Conservation (phyloP, 2,888 invertebrate genomes). For the Apamea anceps region DNA sequence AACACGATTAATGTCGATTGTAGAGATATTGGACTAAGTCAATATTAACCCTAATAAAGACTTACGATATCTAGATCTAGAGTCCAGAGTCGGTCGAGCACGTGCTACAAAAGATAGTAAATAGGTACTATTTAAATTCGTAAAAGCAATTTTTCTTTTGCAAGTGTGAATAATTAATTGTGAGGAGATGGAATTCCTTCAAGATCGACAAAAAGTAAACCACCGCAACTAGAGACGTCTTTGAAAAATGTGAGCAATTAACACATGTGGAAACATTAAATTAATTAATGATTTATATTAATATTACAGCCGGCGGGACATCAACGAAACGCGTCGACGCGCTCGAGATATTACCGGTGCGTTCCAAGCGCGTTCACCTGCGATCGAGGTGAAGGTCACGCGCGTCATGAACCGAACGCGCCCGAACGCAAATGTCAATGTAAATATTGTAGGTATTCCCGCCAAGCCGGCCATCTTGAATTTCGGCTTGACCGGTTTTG, state of each 20-base stretch:
- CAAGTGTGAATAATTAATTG: slow-evolving; percentile 19
- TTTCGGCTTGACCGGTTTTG: slow-evolving; percentile 84
- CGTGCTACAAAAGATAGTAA: slow-evolving; percentile 19
- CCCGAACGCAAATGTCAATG: slow-evolving; percentile 84
- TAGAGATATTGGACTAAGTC: slow-evolving; percentile 39
- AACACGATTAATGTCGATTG: slow-evolving; percentile 50
- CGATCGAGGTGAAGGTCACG: slow-evolving; percentile 88
- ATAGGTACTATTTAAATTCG: not conserved
- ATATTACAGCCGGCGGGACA: slow-evolving; percentile 40
- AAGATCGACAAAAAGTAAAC: slow-evolving; percentile 17
- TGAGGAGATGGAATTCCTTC: not conserved
- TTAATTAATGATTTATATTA: slow-evolving; percentile 40
- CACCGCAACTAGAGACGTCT: slow-evolving; percentile 6
- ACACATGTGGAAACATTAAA: slow-evolving; percentile 31
- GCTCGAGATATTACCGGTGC: slow-evolving; percentile 69
- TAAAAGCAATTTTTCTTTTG: not conserved
- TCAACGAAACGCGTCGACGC: slow-evolving; percentile 66
- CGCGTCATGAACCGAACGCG: slow-evolving; percentile 77
- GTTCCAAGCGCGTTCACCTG: slow-evolving; percentile 84
- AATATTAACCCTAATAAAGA: slow-evolving; percentile 51
- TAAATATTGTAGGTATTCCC: slow-evolving; percentile 80
- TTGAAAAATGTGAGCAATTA: slow-evolving; percentile 49
- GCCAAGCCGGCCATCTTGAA: slow-evolving; percentile 84
- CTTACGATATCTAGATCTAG: slow-evolving; percentile 20
- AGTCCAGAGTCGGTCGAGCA: slow-evolving; percentile 27